phyloP scores from a whole-genome alignment of 2,888 invertebrate genomes.

The Drosophila fungiperda region DNA sequence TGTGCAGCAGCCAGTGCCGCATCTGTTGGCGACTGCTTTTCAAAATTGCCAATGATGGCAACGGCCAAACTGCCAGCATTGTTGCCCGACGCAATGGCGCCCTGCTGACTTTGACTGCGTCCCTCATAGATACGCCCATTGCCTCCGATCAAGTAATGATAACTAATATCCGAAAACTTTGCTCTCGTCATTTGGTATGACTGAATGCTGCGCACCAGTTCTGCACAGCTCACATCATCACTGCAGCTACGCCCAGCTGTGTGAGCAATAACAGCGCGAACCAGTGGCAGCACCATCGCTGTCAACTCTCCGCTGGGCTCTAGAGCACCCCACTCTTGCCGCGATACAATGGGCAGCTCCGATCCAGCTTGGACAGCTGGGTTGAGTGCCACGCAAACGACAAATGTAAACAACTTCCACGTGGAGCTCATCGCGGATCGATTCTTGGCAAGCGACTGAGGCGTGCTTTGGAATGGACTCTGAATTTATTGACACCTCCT shows the following conservation, averaged over 20 bases:
- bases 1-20: constrained; percentile 87
- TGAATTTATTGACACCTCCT: constrained; percentile 50
- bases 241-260: constrained; percentile 88
- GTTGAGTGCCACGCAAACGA: constrained; percentile 14
- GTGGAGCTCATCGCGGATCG: constrained; percentile 43
- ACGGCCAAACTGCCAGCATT: constrained; percentile 89
- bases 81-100: constrained; percentile 89
- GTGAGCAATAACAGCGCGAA: constrained; percentile 87
- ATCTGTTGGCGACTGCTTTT: constrained; percentile 86
- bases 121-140: constrained; percentile 91
- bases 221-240: constrained; percentile 85
- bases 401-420: constrained; percentile 13
- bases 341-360: constrained; percentile 85
- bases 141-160: constrained; percentile 92
- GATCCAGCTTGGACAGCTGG: constrained; percentile 22
- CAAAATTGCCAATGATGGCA: constrained; percentile 90
- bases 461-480: constrained; percentile 5
- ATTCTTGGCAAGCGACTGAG: constrained; percentile 45
- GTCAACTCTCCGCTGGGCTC: constrained; percentile 84
- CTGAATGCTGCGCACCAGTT: constrained; percentile 87
- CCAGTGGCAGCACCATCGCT: constrained; percentile 85
- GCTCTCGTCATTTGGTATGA: constrained; percentile 88
- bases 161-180: constrained; percentile 89
- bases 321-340: constrained; percentile 89
- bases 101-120: constrained; percentile 89